Evolutionary conservation across 2,113 vertebrate species (phyloP), one percentile per base, ranked within the genome.

Genomic region (Odontophorus gujanensis): DNA sequence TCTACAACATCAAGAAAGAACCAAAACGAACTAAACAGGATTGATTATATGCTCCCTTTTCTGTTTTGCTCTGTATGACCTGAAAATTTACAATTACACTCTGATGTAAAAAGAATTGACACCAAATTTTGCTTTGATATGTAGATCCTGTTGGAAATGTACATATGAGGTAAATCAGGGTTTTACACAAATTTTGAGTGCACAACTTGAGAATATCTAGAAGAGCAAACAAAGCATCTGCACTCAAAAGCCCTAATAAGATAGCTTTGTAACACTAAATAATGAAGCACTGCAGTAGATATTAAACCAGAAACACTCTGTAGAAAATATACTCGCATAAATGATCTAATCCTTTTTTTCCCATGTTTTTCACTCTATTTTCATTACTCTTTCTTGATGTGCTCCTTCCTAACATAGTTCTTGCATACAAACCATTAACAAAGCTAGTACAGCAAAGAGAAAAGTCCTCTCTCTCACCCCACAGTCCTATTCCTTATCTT

Each of bases 281-380:
- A 62, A 63, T 5, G 45, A 19, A 63, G 13, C 5, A 43, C 24
- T 34, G 7, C 5, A 42, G 12, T 4, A 63, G 10, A 7, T 59
- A 32, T 34, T 34, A 74, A 81, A 78, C 2, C 8, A 58, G 9
- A 4, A 62, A 25, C 7, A 45, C 38, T 38, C 6, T 51, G 17
- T 8, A 73, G 0, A 8, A 50, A 80, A 10, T 36, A 50, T 67
- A 75, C 0, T 0, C 25, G 22, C 18, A 4, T 1, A 55, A 71
- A 34, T 4, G 21, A 6, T 18, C 14, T 36, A 10, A 38, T 40
- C 0, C 38, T 28, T 55, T 59, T 68, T 40, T 30, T 32, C 36
- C 50, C 20, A 8, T 5, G 1, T 30, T 63, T 20, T 5, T 53
- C 34, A n/a, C 14, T 30, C 2, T 67, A 38, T 87, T 61, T 22